Conservation (phyloP, 2,888 invertebrate species). For the Apotomis betuletana region DNA sequence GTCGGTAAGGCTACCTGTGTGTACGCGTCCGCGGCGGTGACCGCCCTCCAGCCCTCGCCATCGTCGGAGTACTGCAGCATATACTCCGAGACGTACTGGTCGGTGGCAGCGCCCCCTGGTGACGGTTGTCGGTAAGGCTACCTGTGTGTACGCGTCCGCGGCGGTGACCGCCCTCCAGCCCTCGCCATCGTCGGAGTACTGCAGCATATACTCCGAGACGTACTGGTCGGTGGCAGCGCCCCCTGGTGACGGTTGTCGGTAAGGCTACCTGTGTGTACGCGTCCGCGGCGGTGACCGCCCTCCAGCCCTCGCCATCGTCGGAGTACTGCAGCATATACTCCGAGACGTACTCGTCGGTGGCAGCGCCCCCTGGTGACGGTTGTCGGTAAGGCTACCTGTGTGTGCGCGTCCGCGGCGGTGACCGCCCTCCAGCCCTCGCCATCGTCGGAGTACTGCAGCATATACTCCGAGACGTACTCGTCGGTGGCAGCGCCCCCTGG, state of each 20-base stretch:
- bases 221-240: conserved; percentile 91
- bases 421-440: conserved; percentile 95
- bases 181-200: conserved; percentile 96
- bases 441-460: conserved; percentile 95
- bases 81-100: conserved; percentile 95
- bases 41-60: conserved; percentile 94
- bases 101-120: conserved; percentile 92
- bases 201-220: conserved; percentile 95
- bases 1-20: conserved; percentile 85
- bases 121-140: conserved; percentile 81
- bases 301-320: conserved; percentile 96
- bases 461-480: conserved; percentile 95
- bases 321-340: conserved; percentile 96
- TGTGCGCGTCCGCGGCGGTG: conserved; percentile 88
- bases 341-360: conserved; percentile 92
- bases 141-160: conserved; percentile 90
- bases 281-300: conserved; percentile 87
- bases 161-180: conserved; percentile 93
- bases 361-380: conserved; percentile 91
- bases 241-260: conserved; percentile 87
- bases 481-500: conserved; percentile 91
- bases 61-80: conserved; percentile 96
- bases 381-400: conserved; percentile 85
- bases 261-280: conserved; percentile 90
- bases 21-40: conserved; percentile 88